A percentile compares a stretch with the other conserved stretches of the same genome.
These are phyloP conservation scores for Xiphorhynchus erythropygius DNA, from an alignment of 2,797 vertebrate genomes.

Conservation along the genomic window DNA sequence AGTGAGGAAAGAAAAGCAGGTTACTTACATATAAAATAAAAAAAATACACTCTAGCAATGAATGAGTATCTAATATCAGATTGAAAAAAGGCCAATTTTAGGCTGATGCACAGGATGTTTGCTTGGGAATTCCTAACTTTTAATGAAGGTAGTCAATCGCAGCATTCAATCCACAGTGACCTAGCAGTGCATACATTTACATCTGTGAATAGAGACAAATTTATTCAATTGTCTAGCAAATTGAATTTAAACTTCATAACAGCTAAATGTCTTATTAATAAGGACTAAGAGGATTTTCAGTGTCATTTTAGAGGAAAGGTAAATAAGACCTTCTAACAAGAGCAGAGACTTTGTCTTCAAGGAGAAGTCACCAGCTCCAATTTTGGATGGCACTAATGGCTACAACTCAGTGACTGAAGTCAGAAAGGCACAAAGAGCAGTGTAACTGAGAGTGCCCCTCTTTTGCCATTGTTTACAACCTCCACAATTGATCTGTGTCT, in stretches of 20 bases:
- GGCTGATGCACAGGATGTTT: background rate
- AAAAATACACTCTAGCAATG: background rate
- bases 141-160: background rate
- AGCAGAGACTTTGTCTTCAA: background rate
- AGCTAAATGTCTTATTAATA: background rate
- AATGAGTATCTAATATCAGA: background rate
- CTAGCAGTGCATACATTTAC: background rate
- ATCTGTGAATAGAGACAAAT: background rate
- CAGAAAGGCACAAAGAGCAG: background rate
- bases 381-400: background rate
- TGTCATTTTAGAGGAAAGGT: rapidly evolving
- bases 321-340: background rate
- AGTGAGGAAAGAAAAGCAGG: constrained; percentile 1
- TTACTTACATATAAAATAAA: constrained; percentile 49
- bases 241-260: background rate
- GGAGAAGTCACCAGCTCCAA: background rate
- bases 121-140: background rate
- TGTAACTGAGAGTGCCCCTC: background rate
- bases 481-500: background rate
- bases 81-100: background rate
- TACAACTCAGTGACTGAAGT: background rate
- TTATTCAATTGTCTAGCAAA: background rate
- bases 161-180: background rate
- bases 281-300: background rate
- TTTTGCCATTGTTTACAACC: background rate